Percentiles rank a stretch among this genome's conserved stretches.
phyloP scores from a whole-genome alignment of 2,797 vertebrate species.

The Macrochelys suwanniensis region DNA sequence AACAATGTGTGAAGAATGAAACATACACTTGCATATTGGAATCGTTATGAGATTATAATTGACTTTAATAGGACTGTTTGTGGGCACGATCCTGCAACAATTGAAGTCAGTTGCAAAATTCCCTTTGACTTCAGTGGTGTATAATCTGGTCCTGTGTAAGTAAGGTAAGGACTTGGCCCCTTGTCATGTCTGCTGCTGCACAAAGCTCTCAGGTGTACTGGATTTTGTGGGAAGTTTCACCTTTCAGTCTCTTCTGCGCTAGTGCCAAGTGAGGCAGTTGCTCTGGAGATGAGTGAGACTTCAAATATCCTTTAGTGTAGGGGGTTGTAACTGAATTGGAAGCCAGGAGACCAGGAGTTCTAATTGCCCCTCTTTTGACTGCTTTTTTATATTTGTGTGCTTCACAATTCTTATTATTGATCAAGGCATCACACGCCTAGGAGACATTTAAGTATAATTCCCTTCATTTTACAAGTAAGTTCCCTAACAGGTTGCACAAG shows the following conservation, averaged over 20 bases:
- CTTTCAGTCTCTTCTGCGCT: slow-evolving; percentile 25
- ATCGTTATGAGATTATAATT: not conserved
- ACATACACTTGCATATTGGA: slow-evolving; percentile 23
- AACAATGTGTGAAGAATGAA: fast-evolving
- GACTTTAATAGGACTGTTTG: fast-evolving
- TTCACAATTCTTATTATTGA: no score
- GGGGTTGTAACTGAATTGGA: not conserved
- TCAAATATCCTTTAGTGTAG: not conserved
- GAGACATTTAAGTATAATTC: no score
- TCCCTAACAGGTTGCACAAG: no score
- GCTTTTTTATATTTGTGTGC: not conserved
- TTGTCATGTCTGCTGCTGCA: not conserved
- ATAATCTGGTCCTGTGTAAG: not conserved
- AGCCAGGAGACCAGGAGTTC: not conserved
- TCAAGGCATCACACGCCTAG: no score
- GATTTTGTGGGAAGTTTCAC: not conserved
- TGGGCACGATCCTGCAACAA: not conserved
- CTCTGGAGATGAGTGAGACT: slow-evolving; percentile 26
- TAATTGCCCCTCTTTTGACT: slow-evolving; percentile 13
- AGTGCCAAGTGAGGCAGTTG: slow-evolving; percentile 8
- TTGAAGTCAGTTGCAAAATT: slow-evolving; percentile 42
- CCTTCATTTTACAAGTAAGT: no score
- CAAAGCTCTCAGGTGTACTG: not conserved
- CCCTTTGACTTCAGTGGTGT: slow-evolving; percentile 11
- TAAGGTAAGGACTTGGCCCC: slow-evolving; percentile 51